A percentile compares a stretch with the other conserved stretches of the same genome.
These are phyloP conservation scores for Bradysia coprophila DNA, from an alignment of 1,140 invertebrate genomes.

Conservation along the genomic window DNA sequence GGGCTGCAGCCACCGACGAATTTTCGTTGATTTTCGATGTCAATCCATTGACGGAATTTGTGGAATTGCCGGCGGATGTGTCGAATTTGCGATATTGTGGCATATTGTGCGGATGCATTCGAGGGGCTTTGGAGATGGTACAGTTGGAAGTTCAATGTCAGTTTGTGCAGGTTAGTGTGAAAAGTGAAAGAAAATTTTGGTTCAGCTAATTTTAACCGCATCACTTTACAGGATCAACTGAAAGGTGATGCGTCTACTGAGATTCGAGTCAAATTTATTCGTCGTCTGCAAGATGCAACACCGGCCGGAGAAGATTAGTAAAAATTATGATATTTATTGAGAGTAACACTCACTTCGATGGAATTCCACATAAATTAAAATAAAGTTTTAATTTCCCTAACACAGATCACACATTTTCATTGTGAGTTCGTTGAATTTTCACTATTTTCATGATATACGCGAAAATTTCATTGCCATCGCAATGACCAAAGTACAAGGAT, in stretches of 20 bases:
- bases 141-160: constrained; percentile 59
- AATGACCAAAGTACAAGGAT: too few species aligned
- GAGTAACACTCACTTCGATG: too few species aligned
- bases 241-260: constrained; percentile 92
- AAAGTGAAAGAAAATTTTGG: background rate
- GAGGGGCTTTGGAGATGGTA: constrained; percentile 95
- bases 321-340: too few species aligned
- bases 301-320: constrained; percentile 92
- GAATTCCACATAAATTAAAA: too few species aligned
- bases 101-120: constrained; percentile 79
- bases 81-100: constrained; percentile 83
- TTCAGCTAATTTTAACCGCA: background rate
- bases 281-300: constrained; percentile 90
- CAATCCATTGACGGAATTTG: constrained; percentile 96
- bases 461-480: too few species aligned
- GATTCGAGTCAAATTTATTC: constrained; percentile 87
- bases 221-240: constrained; percentile 69
- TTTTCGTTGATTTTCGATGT: constrained; percentile 90
- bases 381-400: too few species aligned
- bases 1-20: constrained; percentile 87
- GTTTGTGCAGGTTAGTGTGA: constrained; percentile 41
- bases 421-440: too few species aligned
- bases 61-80: constrained; percentile 88
- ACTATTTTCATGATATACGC: too few species aligned
- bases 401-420: too few species aligned